Evolutionary conservation across 2,888 invertebrate genomes (phyloP).

Genomic region (Diarsia rubi): DNA sequence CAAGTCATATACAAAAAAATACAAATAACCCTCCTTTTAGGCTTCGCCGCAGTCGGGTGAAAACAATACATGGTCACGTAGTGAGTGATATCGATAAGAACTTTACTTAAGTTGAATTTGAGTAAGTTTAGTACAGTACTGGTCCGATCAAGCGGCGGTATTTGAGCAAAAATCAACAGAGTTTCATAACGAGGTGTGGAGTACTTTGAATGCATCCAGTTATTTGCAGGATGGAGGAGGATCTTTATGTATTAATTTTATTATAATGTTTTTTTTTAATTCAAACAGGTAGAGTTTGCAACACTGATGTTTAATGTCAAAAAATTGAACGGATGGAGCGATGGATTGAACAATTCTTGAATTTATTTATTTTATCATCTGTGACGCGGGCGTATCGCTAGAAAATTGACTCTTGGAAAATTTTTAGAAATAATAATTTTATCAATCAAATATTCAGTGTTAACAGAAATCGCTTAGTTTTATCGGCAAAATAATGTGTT

Average conservation of each 20-base stretch:
- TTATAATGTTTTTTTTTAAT: not conserved
- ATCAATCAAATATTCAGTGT: not conserved
- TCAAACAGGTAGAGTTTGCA: not conserved
- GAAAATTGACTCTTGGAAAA: constrained; percentile 55
- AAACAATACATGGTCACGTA: not conserved
- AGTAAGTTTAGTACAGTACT: no score
- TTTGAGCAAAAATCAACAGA: not conserved
- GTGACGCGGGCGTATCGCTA: constrained; percentile 77
- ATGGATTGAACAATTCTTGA: not conserved
- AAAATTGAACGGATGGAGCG: constrained; percentile 29
- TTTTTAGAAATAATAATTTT: constrained; percentile 36
- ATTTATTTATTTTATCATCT: constrained; percentile 64
- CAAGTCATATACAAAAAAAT: no score
- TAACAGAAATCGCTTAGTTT: constrained; percentile 27
- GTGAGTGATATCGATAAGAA: not conserved
- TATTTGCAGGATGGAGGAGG: no score
- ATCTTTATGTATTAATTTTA: no score
- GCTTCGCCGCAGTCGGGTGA: no score
- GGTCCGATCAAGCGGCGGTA: not conserved
- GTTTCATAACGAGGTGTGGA: not conserved
- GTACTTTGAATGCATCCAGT: not conserved
- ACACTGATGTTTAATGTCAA: constrained; percentile 39
- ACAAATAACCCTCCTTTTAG: no score
- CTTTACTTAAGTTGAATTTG: not conserved
- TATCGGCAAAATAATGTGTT: constrained; percentile 22